Evolutionary conservation across 2,888 invertebrate species (phyloP).

Genomic region (Odontocolon sp.): DNA sequence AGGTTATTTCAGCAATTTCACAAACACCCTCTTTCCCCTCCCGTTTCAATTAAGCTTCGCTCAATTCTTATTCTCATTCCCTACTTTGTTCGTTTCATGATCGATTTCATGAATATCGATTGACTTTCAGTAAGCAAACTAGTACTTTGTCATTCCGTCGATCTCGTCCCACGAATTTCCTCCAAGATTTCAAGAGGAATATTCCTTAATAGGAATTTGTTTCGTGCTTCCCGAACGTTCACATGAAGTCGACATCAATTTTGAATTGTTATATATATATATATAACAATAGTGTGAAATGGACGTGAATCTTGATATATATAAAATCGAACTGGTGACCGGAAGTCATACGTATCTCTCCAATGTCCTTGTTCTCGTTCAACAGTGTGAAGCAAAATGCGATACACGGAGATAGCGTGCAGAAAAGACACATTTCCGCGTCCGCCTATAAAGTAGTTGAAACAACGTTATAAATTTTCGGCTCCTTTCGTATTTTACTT

Average conservation of each 20-base stretch:
- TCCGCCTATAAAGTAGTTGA: constrained; percentile 62
- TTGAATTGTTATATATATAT: background rate
- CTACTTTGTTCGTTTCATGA: background rate
- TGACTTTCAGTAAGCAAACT: constrained; percentile 22
- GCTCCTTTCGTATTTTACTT: constrained; percentile 55
- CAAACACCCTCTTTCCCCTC: background rate
- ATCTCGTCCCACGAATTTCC: constrained; percentile 26
- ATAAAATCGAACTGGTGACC: background rate
- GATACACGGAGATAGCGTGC: constrained; percentile 50
- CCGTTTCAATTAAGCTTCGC: constrained; percentile 46
- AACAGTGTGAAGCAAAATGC: constrained; percentile 25
- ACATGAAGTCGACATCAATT: background rate
- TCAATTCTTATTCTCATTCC: constrained; percentile 13
- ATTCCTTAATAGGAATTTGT: background rate
- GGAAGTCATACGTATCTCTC: background rate
- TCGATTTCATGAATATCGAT: constrained; percentile 44
- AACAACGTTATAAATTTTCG: constrained; percentile 66
- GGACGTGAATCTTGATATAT: background rate
- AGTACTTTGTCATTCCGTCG: constrained; percentile 5
- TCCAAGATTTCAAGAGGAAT: constrained; percentile 27
- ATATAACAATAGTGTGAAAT: background rate
- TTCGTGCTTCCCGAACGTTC: background rate
- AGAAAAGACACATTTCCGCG: constrained; percentile 57
- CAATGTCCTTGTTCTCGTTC: constrained; percentile 27
- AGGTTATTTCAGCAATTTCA: constrained; percentile 46